Evolutionary conservation across 1,140 invertebrate genomes (phyloP).

Genomic region (Marisa cornuarietis): DNA sequence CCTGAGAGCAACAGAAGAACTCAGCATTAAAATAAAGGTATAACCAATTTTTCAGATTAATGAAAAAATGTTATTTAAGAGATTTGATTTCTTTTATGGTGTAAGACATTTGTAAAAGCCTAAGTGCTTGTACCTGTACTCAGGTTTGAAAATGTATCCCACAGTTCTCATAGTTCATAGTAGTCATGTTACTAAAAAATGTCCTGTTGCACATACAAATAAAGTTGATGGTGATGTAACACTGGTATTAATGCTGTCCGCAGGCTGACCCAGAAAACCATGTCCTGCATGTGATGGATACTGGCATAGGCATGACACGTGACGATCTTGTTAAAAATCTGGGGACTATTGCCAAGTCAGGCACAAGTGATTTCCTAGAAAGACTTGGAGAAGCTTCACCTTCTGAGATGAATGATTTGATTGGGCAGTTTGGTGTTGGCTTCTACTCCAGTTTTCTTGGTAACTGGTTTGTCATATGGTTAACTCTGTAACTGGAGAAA

Average conservation of each 20-base stretch:
- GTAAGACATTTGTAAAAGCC: too few species aligned
- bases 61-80: too few species aligned
- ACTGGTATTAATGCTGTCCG: constrained; percentile 16
- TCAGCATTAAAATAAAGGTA: constrained; percentile 91
- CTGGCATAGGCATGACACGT: constrained; percentile 98
- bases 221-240: constrained; percentile 2
- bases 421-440: constrained; percentile 93
- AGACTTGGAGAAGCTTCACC: constrained; percentile 83
- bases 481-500: too few species aligned
- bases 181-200: too few species aligned
- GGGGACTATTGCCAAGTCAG: constrained; percentile 99
- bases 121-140: too few species aligned
- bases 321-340: constrained; percentile 94
- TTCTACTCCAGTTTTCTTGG: constrained; percentile 96
- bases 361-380: constrained; percentile 96
- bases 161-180: too few species aligned
- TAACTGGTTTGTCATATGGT: constrained; percentile 48
- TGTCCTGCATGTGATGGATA: constrained; percentile 93
- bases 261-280: constrained; percentile 94
- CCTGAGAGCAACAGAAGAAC: constrained; percentile 81
- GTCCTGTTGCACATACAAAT: too few species aligned
- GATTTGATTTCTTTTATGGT: too few species aligned
- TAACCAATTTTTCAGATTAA: too few species aligned
- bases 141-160: too few species aligned
- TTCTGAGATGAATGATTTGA: constrained; percentile 66